Evolutionary conservation across 2,888 invertebrate species (phyloP).

Genomic region (Lithosia quadra): DNA sequence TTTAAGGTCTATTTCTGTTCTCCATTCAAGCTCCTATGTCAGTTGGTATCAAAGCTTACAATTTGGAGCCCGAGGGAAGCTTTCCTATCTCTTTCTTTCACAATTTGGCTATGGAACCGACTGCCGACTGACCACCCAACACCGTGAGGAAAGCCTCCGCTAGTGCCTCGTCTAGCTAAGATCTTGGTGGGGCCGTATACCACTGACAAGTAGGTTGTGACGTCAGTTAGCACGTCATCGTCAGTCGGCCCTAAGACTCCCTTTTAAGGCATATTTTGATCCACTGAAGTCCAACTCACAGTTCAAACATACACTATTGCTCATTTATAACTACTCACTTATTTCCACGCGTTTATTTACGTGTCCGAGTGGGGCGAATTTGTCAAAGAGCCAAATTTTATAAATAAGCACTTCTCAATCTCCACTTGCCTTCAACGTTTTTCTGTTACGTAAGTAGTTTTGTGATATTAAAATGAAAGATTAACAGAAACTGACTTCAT

Average conservation of each 20-base stretch:
- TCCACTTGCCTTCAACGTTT: constrained; percentile 53
- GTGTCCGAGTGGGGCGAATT: constrained; percentile 61
- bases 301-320: neutral
- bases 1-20: neutral
- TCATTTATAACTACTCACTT: constrained; percentile 61
- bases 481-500: neutral
- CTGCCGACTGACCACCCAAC: too few relatives aligned
- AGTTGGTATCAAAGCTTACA: too few relatives aligned
- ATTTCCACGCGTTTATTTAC: constrained; percentile 66
- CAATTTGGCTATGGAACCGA: too few relatives aligned
- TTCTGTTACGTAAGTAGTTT: constrained; percentile 58
- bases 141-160: too few relatives aligned
- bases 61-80: too few relatives aligned
- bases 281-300: neutral
- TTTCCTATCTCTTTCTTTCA: too few relatives aligned
- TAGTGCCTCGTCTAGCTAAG: too few relatives aligned
- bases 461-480: neutral
- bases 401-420: constrained; percentile 79
- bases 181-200: too few relatives aligned
- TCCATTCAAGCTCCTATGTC: too few relatives aligned
- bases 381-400: constrained; percentile 78
- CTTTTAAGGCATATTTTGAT: neutral
- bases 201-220: too few relatives aligned
- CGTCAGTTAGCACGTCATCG: neutral
- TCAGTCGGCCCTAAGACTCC: neutral